Evolutionary conservation across 2,113 vertebrate species (phyloP), one percentile per base, ranked within the genome.

Genomic region (Sander vitreus): DNA sequence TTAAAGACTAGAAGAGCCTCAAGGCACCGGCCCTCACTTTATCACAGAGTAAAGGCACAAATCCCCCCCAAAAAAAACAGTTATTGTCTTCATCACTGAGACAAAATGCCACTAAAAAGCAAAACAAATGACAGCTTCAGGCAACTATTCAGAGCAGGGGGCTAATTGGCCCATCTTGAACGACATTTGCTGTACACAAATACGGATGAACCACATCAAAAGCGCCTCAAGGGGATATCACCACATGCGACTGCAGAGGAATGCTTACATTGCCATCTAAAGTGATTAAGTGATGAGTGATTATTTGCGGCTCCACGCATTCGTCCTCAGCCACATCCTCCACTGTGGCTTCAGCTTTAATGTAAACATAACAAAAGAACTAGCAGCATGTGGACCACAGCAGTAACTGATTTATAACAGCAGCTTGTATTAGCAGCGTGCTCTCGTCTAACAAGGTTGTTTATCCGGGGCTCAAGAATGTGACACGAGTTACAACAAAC

Each of bases 111-210:
- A n/a, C 51, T 47, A 68, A 83, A 83, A 73, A 63, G 10, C 62
- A 81, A 83, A 88, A 89, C 80, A 93, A 67, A 89, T 90, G 87
- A 85, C 39, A 65, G 71, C 79, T 64, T 78, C 57, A 81, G 80
- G 87, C 74, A 85, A 71, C 73, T 67, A 78, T 76, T 85, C 63
- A 72, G 50, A 65, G 78, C 23, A 1, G 50, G 55, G 69, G 43
- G 74, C 68, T 93, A 90, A 93, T 92, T 86, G 63, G 23, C 72
- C 64, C 87, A 71, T 76, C 39, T 80, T 84, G 53, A 85, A 89
- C 13, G 50, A 48, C 50, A 54, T 16, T 69, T 23, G 67, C 30
- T 54, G 30, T n/a, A 54, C 18, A 70, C 50, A 70, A 70, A 70
- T 54, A 54, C 19, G 3, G 21, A 57, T 9, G 6, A 64, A 76